Conservation (phyloP, 2,888 invertebrate species). For the Dexiosoma caninum region DNA sequence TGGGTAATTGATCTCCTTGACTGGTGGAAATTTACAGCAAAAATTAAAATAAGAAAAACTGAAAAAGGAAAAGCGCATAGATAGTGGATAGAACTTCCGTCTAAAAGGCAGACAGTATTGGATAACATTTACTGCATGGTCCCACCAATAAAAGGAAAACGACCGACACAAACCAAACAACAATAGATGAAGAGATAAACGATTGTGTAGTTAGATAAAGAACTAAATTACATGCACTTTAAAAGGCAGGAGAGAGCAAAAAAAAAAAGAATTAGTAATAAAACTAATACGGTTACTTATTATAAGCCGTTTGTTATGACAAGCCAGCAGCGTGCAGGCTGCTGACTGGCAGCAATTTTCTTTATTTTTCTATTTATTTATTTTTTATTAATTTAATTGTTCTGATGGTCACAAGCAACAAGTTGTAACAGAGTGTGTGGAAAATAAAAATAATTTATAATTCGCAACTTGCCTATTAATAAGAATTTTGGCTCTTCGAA, state of each 20-base stretch:
- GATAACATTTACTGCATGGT: slow-evolving; percentile 31
- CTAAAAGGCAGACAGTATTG: slow-evolving; percentile 40
- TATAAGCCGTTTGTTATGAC: not conserved
- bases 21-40: slow-evolving; percentile 8
- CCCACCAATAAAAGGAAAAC: slow-evolving; percentile 24
- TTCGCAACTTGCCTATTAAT: not conserved
- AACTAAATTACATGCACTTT: not conserved
- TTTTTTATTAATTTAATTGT: too few relatives aligned
- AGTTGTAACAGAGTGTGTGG: not conserved
- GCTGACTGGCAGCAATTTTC: not conserved
- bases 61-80: too few relatives aligned
- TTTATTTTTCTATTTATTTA: not conserved
- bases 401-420: slow-evolving; percentile 1
- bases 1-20: slow-evolving; percentile 59
- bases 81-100: not conserved
- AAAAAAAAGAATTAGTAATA: not conserved
- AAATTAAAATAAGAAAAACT: not conserved
- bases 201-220: not conserved
- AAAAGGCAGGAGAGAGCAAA: too few relatives aligned
- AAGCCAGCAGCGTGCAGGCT: not conserved
- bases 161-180: not conserved
- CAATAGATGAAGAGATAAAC: not conserved
- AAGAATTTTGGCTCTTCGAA: too few relatives aligned
- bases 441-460: not conserved
- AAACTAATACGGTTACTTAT: not conserved